Conservation (phyloP, 1,140 invertebrate genomes). For the Brachionus koreanus region DNA sequence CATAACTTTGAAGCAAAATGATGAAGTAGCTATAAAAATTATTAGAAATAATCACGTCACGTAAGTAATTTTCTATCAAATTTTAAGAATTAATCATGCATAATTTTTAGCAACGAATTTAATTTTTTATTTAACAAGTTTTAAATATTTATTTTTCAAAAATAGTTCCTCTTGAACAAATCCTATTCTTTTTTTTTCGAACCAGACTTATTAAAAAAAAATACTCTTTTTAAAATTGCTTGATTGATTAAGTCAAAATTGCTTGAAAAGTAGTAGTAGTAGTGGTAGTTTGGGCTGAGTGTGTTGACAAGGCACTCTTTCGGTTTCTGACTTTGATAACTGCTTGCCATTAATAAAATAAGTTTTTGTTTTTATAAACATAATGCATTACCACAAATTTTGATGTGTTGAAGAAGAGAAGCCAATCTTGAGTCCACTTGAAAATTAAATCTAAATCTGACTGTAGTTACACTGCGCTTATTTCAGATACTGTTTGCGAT, state of each 20-base stretch:
- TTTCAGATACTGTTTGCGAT: not conserved
- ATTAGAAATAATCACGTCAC: constrained; percentile 99
- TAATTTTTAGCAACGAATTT: too few species aligned
- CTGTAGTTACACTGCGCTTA: not conserved
- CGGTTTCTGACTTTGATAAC: not conserved
- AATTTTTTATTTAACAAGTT: too few species aligned
- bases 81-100: not conserved
- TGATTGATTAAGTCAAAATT: too few species aligned
- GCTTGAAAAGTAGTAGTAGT: too few species aligned
- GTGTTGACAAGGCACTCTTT: too few species aligned
- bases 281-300: too few species aligned
- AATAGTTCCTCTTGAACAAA: too few species aligned
- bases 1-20: constrained; percentile 69
- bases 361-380: not conserved
- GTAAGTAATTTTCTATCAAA: constrained; percentile 65
- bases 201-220: too few species aligned
- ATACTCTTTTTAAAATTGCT: too few species aligned
- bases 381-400: not conserved
- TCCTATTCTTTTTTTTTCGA: too few species aligned
- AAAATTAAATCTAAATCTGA: not conserved
- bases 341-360: not conserved
- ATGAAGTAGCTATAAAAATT: constrained; percentile 97
- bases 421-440: not conserved
- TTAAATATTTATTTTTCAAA: too few species aligned
- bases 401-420: not conserved